phyloP scores from a whole-genome alignment of 2,888 invertebrate species.

The Eulithis prunata region DNA sequence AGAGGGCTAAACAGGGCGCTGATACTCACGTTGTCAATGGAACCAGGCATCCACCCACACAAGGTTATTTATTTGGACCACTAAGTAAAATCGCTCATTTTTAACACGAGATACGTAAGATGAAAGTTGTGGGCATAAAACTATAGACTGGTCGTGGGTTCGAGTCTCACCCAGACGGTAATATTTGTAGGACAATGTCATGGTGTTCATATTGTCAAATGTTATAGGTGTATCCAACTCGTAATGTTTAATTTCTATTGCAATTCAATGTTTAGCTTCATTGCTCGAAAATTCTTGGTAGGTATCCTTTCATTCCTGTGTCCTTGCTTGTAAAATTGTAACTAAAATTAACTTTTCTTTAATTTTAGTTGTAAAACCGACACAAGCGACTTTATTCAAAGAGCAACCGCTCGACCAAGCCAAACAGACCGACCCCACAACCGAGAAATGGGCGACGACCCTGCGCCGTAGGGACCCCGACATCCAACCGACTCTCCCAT shows the following conservation, averaged over 20 bases:
- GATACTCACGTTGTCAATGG: constrained; percentile 66
- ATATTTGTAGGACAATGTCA: too few relatives aligned
- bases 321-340: neutral
- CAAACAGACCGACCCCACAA: constrained; percentile 74
- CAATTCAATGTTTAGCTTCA: too few relatives aligned
- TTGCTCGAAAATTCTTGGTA: too few relatives aligned
- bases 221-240: too few relatives aligned
- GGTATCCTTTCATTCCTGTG: too few relatives aligned
- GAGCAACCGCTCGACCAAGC: constrained; percentile 59
- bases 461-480: constrained; percentile 87
- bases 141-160: too few relatives aligned
- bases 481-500: constrained; percentile 86
- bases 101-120: too few relatives aligned
- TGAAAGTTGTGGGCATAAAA: too few relatives aligned
- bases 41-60: constrained; percentile 75
- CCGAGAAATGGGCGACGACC: constrained; percentile 89
- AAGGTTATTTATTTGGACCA: constrained; percentile 49
- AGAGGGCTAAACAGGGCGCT: constrained; percentile 52
- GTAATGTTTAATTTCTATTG: too few relatives aligned
- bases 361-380: constrained; percentile 74
- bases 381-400: constrained; percentile 59
- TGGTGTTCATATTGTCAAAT: too few relatives aligned
- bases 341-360: constrained; percentile 33
- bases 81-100: too few relatives aligned
- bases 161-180: too few relatives aligned